phyloP scores from a whole-genome alignment of 2,797 vertebrate genomes.

The Cuniculus paca region DNA sequence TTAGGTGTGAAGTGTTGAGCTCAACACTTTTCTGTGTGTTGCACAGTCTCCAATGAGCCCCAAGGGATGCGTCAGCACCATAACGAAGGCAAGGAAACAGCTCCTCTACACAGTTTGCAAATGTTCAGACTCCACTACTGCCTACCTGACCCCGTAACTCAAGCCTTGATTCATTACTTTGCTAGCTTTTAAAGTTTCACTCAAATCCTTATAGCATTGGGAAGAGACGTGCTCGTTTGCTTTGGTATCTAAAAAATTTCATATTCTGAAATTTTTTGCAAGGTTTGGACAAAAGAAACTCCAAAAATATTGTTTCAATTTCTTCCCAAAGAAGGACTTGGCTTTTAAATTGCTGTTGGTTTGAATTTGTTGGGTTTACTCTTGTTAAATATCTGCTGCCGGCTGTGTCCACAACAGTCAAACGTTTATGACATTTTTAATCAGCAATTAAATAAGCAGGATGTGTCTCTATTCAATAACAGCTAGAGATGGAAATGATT shows the following conservation, averaged over 20 bases:
- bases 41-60: neutral
- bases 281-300: neutral
- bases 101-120: neutral
- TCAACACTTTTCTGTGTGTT: neutral
- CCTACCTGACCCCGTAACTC: neutral
- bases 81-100: neutral
- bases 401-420: conserved; percentile 6
- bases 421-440: neutral
- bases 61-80: neutral
- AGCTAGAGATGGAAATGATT: conserved; percentile 20
- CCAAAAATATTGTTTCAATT: conserved; percentile 6
- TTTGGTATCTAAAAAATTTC: neutral
- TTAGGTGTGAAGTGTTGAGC: neutral
- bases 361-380: conserved; percentile 38
- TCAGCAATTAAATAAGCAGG: conserved; percentile 8
- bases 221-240: neutral
- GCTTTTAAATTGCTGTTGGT: neutral
- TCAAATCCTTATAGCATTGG: neutral
- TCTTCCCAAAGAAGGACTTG: conserved; percentile 17
- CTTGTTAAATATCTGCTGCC: conserved; percentile 12
- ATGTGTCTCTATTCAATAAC: conserved; percentile 44
- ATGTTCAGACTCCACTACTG: neutral
- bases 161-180: neutral
- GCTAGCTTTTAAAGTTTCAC: neutral
- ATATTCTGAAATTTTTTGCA: conserved; percentile 12